Base-by-base conservation (phyloP, 2,888 invertebrate genomes). In the Gandaritis pyraliata region DNA sequence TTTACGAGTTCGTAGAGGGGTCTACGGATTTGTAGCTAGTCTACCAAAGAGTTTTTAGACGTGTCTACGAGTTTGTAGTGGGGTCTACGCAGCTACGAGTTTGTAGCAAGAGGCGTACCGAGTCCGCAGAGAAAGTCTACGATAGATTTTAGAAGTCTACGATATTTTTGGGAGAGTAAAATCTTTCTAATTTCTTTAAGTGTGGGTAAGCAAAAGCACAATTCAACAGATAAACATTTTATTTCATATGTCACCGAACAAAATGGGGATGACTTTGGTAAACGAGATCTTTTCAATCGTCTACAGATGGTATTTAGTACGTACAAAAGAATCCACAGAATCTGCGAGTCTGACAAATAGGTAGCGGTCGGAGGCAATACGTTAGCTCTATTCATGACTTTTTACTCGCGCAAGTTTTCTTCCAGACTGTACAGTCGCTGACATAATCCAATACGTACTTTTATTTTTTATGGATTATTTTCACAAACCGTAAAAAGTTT, bases 321-420 rank as follows among this genome's bases (percentile, higher is more conserved):
- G 33, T 54, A 61, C 62, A 67, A 65, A 69, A 59, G 64, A 62
- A 55, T 63, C 49, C 45, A 61, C 47, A 59, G 65, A 63, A 66
- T 71, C 67, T 66, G 60, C 58, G 65, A 58, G 56, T 65, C 72
- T 76, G 76, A 76, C 73, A 76, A 76, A 76, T 76, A 69, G 74
- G 71, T 70, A n/a, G 67, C 61, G 68, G 65, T 61, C 59, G 65
- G 57, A 65, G 58, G 58, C 62, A 62, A 62, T 62, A 62, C 53
- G 62, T 62, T 62, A 62, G 62, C 61, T 68, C 67, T 69, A 71
- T 72, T 70, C 73, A 72, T 73, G 72, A 66, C 71, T 71, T 72
- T 74, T 76, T 72, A 71, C 70, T 72, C 65, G 53, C 41, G 53
- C 58, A 64, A 64, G 68, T 64, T 72, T 71, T 72, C 69, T 70